Base-by-base conservation (phyloP, 2,113 vertebrate genomes). In the Callionymus lyra region DNA sequence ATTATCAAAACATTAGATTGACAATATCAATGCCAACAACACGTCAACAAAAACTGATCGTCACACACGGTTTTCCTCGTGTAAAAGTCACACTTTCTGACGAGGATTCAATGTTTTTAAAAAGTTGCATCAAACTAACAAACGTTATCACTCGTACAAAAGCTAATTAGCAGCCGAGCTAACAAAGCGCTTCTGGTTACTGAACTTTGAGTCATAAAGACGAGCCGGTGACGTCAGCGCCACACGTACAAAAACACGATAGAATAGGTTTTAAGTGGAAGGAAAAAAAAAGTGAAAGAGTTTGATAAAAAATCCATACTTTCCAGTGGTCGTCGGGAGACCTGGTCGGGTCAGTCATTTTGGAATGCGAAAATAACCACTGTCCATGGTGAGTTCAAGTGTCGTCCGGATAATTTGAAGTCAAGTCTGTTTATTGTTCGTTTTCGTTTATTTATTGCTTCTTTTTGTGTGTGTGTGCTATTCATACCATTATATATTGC, bases 311-410 rank as follows among this genome's bases (percentile, higher is more conserved):
- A n/a, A n/a, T n/a, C n/a, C 76, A 70, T 69, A 84, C 85, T 76
- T 80, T 82, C 83, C 82, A 82, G 37, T 78, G 81, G 19, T 87
- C 80, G 35, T 87, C 85, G 0, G 80, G 76, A 32, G 79, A 84
- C 44, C 72, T 63, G 4, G 73, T 71, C 1, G 79, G 75, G 36
- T 87, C 85, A 58, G 84, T 82, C 85, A 87, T 87, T 56, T 82
- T 82, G 67, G 27, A 68, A 64, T 0, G 38, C 50, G 42, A 69
- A 27, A 63, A 38, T 31, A 57, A 56, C 45, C 19, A 13, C 36
- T 21, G 42, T 4, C 1, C 2, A 3, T 10, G 55, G 2, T 56
- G 63, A 59, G 1, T 76, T 72, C 59, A 2, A 0, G 55, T 12
- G 12, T 44, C 2, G 2, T 16, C 10, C 13, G 64, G 31, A 53